Evolutionary conservation across 92 coral and sea anemone genomes (phyloP).

Genomic region (Parazoanthus atlanticus): DNA sequence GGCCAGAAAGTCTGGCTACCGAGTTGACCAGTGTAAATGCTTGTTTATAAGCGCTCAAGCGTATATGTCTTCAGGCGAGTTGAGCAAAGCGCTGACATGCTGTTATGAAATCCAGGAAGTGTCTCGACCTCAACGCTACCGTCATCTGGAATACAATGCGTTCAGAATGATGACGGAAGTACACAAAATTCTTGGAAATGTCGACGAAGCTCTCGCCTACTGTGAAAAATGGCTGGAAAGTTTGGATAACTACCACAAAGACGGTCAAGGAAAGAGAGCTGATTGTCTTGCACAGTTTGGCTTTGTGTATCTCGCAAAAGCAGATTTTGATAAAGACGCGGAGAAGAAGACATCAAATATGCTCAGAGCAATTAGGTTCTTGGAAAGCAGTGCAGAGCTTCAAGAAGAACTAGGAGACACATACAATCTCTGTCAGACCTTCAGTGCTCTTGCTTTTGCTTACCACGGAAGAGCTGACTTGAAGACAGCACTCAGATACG

Average conservation of each 20-base stretch:
- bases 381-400: slow-evolving; percentile 6
- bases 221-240: slow-evolving; percentile 6
- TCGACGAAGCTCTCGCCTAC: slow-evolving; percentile 9
- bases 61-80: slow-evolving; percentile 16
- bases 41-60: background rate
- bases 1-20: background rate
- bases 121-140: slow-evolving; percentile 9
- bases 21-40: background rate
- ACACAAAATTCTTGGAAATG: slow-evolving; percentile 8
- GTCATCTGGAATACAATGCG: slow-evolving; percentile 12
- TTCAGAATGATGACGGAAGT: background rate
- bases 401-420: background rate
- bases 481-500: slow-evolving; percentile 3
- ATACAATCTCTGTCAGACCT: background rate
- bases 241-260: background rate
- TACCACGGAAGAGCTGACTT: slow-evolving; percentile 4
- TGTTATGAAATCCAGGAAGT: slow-evolving; percentile 25
- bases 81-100: slow-evolving; percentile 15
- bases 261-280: background rate
- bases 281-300: background rate
- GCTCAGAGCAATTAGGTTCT: background rate
- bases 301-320: background rate
- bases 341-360: background rate
- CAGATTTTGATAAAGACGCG: background rate
- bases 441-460: background rate